Evolutionary conservation across 2,888 invertebrate genomes (phyloP).

Genomic region (Pandemis heparana): DNA sequence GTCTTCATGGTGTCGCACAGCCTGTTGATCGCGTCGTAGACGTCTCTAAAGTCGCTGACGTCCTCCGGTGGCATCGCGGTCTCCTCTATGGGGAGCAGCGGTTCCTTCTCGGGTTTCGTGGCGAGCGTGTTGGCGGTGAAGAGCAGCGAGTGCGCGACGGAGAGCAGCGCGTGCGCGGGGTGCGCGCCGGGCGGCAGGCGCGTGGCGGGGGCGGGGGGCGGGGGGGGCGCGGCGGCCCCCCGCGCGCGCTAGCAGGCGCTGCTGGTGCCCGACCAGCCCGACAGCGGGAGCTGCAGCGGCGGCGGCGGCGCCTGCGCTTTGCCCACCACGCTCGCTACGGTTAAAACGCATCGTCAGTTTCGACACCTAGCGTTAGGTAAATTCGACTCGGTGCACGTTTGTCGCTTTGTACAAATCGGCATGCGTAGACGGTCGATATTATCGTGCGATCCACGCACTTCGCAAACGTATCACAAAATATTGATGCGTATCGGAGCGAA

Average conservation of each 20-base stretch:
- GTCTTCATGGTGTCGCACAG: slow-evolving; percentile 81
- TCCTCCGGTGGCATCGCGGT: slow-evolving; percentile 65
- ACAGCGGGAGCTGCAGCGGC: slow-evolving; percentile 84
- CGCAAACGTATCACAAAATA: no score
- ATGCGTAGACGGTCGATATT: no score
- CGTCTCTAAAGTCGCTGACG: slow-evolving; percentile 77
- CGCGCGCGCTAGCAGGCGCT: slow-evolving; percentile 82
- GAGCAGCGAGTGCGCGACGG: slow-evolving; percentile 73
- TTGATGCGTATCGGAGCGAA: no score
- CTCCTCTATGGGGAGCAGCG: slow-evolving; percentile 65
- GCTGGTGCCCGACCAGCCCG: slow-evolving; percentile 84
- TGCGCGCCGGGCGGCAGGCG: slow-evolving; percentile 64
- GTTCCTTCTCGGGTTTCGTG: slow-evolving; percentile 33
- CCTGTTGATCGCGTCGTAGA: slow-evolving; percentile 81
- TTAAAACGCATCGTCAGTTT: not conserved
- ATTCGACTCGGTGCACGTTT: not conserved
- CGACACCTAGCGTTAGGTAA: no score
- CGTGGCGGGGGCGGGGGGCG: slow-evolving; percentile 51
- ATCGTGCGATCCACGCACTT: no score
- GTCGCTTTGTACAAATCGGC: not conserved
- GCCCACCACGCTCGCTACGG: slow-evolving; percentile 61
- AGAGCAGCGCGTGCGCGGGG: slow-evolving; percentile 69
- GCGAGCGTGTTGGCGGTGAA: slow-evolving; percentile 66
- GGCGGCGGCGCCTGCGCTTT: slow-evolving; percentile 88
- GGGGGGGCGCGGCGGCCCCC: slow-evolving; percentile 65